These are phyloP conservation scores for Elegia similella DNA, from an alignment of 2,888 invertebrate species.

Conservation along the genomic window DNA sequence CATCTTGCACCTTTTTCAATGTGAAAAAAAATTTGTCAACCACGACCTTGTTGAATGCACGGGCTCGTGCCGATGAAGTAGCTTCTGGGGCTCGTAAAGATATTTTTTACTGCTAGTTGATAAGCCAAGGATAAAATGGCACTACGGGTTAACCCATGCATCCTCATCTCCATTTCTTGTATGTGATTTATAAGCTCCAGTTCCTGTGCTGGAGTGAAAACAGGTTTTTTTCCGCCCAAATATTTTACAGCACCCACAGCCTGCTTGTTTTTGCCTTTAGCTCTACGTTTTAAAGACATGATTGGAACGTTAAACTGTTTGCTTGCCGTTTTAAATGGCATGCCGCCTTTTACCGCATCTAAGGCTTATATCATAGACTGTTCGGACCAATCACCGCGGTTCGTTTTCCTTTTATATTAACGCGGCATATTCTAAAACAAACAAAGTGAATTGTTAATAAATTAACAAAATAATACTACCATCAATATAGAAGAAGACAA, in stretches of 20 bases:
- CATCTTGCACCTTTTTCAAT: not conserved
- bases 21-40: not conserved
- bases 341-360: constrained; percentile 22
- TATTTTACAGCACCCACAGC: constrained; percentile 23
- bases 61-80: not conserved
- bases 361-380: constrained; percentile 21
- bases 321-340: no score
- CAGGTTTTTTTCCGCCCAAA: constrained; percentile 21
- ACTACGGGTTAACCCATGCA: constrained; percentile 1
- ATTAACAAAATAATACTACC: not conserved
- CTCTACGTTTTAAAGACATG: constrained; percentile 27
- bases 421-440: no score
- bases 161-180: constrained; percentile 1
- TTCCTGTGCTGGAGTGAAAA: not conserved
- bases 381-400: constrained; percentile 1
- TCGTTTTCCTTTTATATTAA: no score
- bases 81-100: not conserved
- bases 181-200: not conserved
- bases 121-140: constrained; percentile 1
- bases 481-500: no score
- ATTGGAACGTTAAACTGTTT: constrained; percentile 24
- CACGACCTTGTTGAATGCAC: not conserved
- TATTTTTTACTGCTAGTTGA: constrained; percentile 1
- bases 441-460: constrained; percentile 3
- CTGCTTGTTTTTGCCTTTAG: constrained; percentile 25